Evolutionary conservation across 2,797 vertebrate species (phyloP), one percentile per base, ranked within the genome.

Genomic region (Cirrhinus mrigala): DNA sequence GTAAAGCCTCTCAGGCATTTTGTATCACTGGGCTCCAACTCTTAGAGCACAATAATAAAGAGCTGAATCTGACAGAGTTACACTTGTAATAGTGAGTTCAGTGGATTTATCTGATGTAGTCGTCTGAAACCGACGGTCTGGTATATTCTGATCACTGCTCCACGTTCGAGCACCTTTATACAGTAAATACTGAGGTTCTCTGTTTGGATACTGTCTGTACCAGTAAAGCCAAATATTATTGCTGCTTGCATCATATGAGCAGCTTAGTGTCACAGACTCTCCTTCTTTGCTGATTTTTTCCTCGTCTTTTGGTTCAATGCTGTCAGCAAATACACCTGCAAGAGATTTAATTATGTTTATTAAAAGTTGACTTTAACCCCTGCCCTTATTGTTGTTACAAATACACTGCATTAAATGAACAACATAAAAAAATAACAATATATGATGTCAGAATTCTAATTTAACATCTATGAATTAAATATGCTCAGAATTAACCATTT

Each of bases 131-230:
- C 0, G 52, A 58, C 0, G 15, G 12, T 87, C 56, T 44, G 83
- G 44, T 10, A 56, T 20, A 24, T 85, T 0, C 1, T 81, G 3
- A n/a, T n/a, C n/a, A n/a, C 4, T 12, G n/a, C 0, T 81, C 6
- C 0, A 9, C n/a, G 29, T n/a, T 69, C 11, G 46, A 20, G 40
- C 89, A 73, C 37, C 69, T 85, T 89, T 88, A 2, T 0, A 7
- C 2, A 89, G 52, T 70, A 92, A 75, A 82, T 85, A 90, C 70
- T 87, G 52, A 22, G 48, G 87, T 20, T 85, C 56, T 40, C 56
- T 77, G 22, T 82, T 74, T 1, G 71, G 15, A 54, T 16, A 60
- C 18, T 79, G 60, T 56, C 60, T 86, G 86, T 79, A 90, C 89
- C 91, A 91, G 69, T 33, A 3, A 66, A 90, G 83, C 0, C 0